These are phyloP conservation scores for Ciconia nigra DNA, from an alignment of 2,797 vertebrate genomes.

Conservation along the genomic window DNA sequence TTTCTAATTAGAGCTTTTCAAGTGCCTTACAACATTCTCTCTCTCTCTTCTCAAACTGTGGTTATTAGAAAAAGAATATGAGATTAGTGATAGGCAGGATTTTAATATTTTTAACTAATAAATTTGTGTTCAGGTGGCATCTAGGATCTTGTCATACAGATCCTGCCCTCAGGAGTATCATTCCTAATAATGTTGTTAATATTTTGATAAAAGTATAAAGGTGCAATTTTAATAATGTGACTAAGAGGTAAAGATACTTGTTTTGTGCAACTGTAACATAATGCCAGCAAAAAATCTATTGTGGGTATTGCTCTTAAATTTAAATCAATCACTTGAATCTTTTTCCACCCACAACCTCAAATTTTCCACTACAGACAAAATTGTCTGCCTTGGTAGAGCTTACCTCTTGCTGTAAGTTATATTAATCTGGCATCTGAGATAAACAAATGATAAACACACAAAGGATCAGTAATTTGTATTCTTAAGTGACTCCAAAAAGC, in stretches of 20 bases:
- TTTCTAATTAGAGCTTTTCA: conserved; percentile 61
- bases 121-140: not conserved
- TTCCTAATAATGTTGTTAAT: not conserved
- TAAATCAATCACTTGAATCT: not conserved
- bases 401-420: not conserved
- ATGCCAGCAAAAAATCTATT: not conserved
- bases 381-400: not conserved
- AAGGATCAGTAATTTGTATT: not conserved
- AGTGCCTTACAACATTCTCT: conserved; percentile 5
- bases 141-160: not conserved
- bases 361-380: not conserved
- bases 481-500: not conserved
- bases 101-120: not conserved
- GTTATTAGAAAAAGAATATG: not conserved
- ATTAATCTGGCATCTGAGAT: not conserved
- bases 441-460: not conserved
- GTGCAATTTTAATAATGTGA: not conserved
- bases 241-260: not conserved
- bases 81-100: not conserved
- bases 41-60: not conserved
- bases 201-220: not conserved
- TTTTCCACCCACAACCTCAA: not conserved
- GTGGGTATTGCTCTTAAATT: not conserved
- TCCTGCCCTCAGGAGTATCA: not conserved
- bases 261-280: not conserved